Evolutionary conservation across 23 tunicate species (phyloP).

Genomic region (Phallusia fumigata): DNA sequence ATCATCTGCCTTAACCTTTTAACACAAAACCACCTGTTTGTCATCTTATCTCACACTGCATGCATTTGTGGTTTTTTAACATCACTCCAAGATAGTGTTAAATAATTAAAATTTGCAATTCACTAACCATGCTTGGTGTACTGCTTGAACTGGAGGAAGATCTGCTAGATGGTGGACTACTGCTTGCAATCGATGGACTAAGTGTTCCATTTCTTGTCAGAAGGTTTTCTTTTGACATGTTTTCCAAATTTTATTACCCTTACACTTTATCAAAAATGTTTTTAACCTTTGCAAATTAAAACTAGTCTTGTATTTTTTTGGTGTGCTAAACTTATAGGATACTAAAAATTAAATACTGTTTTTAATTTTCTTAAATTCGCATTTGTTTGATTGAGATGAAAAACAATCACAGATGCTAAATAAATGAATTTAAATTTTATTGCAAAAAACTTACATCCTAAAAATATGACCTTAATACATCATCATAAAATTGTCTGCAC

Average conservation of each 20-base stretch:
- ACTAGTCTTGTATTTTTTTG: no score
- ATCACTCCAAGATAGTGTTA: neutral
- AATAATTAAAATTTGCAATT: conserved; percentile 1
- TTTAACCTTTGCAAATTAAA: no score
- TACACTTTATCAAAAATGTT: neutral
- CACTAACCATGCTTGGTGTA: conserved; percentile 39
- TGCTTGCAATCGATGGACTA: conserved; percentile 23
- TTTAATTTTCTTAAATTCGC: no score
- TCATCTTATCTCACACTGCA: neutral
- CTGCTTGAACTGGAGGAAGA: conserved; percentile 56
- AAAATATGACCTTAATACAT: no score
- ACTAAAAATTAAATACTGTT: no score
- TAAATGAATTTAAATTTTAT: no score
- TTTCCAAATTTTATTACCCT: neutral
- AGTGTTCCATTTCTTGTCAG: conserved; percentile 3
- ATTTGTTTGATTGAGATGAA: no score
- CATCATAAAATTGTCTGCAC: no score
- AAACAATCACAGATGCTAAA: no score
- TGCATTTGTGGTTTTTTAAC: neutral
- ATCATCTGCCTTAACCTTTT: conserved; percentile 19
- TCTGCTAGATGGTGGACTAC: conserved; percentile 56
- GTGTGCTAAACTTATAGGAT: no score
- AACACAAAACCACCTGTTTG: neutral
- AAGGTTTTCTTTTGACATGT: conserved; percentile 3
- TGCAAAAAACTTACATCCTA: no score